These are phyloP conservation scores for Lysandra bellargus DNA, from an alignment of 2,888 invertebrate genomes.

Conservation along the genomic window DNA sequence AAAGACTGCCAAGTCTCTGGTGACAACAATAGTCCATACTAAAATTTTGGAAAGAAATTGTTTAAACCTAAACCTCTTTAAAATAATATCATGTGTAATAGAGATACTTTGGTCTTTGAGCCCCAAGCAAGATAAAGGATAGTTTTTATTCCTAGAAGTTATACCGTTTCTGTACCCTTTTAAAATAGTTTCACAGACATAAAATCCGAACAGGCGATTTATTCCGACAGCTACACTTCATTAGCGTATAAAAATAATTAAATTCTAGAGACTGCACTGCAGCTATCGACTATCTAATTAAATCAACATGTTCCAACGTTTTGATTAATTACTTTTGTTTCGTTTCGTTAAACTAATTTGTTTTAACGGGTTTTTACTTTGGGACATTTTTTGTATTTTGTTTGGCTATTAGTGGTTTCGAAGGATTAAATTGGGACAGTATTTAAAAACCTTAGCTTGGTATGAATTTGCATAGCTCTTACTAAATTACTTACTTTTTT, in stretches of 20 bases:
- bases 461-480: no score
- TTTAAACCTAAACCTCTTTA: no score
- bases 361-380: neutral
- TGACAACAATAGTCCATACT: no score
- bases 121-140: no score
- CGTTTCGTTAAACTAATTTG: slow-evolving; percentile 7
- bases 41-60: no score
- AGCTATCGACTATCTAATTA: slow-evolving; percentile 22
- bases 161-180: neutral
- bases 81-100: no score
- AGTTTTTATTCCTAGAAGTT: no score
- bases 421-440: no score
- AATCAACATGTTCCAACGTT: slow-evolving; percentile 23
- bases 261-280: slow-evolving; percentile 10
- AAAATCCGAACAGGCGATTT: neutral
- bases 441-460: no score
- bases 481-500: no score
- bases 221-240: slow-evolving; percentile 7
- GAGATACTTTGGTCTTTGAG: no score
- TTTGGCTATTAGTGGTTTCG: neutral
- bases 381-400: neutral
- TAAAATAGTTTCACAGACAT: neutral
- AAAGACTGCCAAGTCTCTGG: no score
- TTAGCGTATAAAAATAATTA: slow-evolving; percentile 21
- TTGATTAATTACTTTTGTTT: slow-evolving; percentile 22